Conservation (phyloP, 1,140 invertebrate species). For the Neodiprion fabricii region DNA sequence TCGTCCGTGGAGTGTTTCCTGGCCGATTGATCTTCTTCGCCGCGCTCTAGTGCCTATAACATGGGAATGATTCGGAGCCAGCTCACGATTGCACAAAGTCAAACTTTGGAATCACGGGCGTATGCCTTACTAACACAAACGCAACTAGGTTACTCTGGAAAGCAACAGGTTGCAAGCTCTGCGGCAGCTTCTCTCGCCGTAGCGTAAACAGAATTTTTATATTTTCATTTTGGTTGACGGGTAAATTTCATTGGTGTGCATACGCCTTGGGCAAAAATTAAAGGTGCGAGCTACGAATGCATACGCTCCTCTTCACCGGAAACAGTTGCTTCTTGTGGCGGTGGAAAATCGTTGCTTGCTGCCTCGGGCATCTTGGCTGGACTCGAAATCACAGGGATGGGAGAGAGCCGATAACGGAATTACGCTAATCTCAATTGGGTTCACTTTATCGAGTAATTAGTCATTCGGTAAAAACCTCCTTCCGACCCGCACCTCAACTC, state of each 20-base stretch:
- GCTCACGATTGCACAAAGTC: not conserved
- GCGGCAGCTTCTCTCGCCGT: too few species aligned
- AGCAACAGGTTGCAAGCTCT: not conserved
- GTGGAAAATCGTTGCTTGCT: too few species aligned
- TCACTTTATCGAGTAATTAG: slow-evolving; percentile 1
- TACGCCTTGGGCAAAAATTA: too few species aligned
- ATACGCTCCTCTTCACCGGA: too few species aligned
- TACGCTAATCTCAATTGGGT: not conserved
- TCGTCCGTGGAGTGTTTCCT: too few species aligned
- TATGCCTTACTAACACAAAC: not conserved
- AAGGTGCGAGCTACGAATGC: too few species aligned
- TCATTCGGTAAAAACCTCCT: not conserved
- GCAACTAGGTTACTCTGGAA: not conserved
- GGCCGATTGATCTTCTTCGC: too few species aligned
- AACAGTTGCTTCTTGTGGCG: too few species aligned
- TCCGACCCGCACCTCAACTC: not conserved
- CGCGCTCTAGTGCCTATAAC: too few species aligned
- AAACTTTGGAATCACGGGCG: not conserved
- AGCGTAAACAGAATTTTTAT: not conserved
- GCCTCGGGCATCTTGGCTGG: too few species aligned
- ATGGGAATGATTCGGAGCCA: not conserved
- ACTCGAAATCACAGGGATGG: too few species aligned
- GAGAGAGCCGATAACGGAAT: not conserved
- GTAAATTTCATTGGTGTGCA: too few species aligned
- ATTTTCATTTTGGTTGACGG: not conserved